Conservation (phyloP, 2,888 invertebrate species). For the Clepsis dumicolana region DNA sequence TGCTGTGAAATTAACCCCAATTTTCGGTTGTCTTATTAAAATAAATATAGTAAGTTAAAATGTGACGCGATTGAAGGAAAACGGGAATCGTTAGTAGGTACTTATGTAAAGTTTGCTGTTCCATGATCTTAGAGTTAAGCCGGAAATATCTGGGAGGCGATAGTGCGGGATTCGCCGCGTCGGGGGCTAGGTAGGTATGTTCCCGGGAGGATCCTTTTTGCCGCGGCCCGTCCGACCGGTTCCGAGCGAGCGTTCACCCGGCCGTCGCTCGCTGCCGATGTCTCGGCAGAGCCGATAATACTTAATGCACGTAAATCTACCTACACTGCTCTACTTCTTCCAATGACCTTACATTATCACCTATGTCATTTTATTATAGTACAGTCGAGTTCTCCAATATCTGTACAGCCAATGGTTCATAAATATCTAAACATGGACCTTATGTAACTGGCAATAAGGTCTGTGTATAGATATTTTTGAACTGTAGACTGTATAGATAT, state of each 20-base stretch:
- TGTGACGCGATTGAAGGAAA: too few species aligned
- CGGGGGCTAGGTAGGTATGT: slow-evolving; percentile 58
- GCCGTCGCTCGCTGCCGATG: slow-evolving; percentile 56
- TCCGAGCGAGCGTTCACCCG: slow-evolving; percentile 80
- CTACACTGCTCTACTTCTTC: slow-evolving; percentile 24
- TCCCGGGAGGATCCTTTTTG: slow-evolving; percentile 77
- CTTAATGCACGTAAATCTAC: slow-evolving; percentile 34
- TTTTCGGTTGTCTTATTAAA: too few species aligned
- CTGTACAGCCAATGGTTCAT: too few species aligned
- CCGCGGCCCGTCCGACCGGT: slow-evolving; percentile 71
- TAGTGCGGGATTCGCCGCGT: slow-evolving; percentile 50
- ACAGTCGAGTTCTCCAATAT: too few species aligned
- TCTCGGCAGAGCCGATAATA: slow-evolving; percentile 6
- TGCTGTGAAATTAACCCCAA: too few species aligned
- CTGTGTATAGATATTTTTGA: too few species aligned
- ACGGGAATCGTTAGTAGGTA: too few species aligned
- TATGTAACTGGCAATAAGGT: too few species aligned
- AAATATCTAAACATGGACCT: too few species aligned
- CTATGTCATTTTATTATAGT: not conserved
- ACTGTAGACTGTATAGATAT: too few species aligned
- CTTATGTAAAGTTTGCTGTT: too few species aligned
- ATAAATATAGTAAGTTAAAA: not conserved
- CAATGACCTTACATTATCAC: slow-evolving; percentile 3
- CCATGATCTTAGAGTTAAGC: slow-evolving; percentile 50
- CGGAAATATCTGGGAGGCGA: slow-evolving; percentile 67